Evolutionary conservation across 2,888 invertebrate species (phyloP).

Genomic region (Tyria jacobaeae): DNA sequence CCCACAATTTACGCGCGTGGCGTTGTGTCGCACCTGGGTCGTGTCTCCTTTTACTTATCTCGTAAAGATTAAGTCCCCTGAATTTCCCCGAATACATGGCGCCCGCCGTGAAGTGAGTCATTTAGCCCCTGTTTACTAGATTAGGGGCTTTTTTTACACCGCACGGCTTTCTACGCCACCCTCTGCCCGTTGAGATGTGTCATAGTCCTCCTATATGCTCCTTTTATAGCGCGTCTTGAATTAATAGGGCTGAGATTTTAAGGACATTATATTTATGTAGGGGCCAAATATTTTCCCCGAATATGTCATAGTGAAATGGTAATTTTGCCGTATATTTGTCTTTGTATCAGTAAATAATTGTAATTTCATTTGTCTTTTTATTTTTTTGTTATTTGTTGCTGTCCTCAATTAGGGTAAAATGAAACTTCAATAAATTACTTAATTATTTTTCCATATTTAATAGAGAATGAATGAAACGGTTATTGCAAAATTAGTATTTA

Average conservation of each 20-base stretch:
- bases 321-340: constrained; percentile 19
- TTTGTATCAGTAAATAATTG: not conserved
- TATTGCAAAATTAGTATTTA: too few species aligned
- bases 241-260: constrained; percentile 66
- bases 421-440: too few species aligned
- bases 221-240: constrained; percentile 68
- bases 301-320: constrained; percentile 27
- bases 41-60: constrained; percentile 85
- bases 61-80: constrained; percentile 84
- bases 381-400: too few species aligned
- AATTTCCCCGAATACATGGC: constrained; percentile 75
- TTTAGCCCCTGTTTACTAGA: constrained; percentile 86
- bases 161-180: constrained; percentile 72
- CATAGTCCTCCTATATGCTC: constrained; percentile 66
- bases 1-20: constrained; percentile 74
- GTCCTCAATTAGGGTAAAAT: not conserved
- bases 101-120: constrained; percentile 83
- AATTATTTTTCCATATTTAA: too few species aligned
- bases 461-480: too few species aligned
- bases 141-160: constrained; percentile 84
- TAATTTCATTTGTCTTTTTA: not conserved
- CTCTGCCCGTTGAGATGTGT: constrained; percentile 70
- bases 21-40: constrained; percentile 80
- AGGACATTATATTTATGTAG: constrained; percentile 52
- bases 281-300: constrained; percentile 32